Evolutionary conservation across 2,888 invertebrate species (phyloP).

Genomic region (Acanthoscelides obtectus): DNA sequence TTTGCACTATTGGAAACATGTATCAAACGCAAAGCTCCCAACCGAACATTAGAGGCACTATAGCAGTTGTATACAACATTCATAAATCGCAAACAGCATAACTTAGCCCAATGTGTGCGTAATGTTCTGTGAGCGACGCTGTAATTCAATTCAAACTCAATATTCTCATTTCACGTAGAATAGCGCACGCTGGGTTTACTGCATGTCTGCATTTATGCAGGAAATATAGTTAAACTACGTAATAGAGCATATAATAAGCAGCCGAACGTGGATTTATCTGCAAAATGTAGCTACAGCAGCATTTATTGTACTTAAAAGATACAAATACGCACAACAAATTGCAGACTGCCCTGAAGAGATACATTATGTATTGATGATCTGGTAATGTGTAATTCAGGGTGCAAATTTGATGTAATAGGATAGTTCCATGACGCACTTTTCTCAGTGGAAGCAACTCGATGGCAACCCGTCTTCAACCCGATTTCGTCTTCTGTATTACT

Average conservation of each 20-base stretch:
- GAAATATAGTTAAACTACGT: neutral
- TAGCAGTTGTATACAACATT: neutral
- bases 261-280: neutral
- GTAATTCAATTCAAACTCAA: neutral
- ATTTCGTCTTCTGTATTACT: no score
- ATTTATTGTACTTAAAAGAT: no score
- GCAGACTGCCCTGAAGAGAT: no score
- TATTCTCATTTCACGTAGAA: neutral
- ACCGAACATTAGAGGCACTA: neutral
- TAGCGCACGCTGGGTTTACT: neutral
- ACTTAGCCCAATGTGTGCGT: neutral
- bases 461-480: no score
- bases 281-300: no score
- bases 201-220: neutral
- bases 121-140: neutral
- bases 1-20: neutral
- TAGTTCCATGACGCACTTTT: no score
- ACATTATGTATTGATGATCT: no score
- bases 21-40: neutral
- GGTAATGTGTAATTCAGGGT: no score
- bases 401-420: no score
- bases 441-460: no score
- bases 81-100: neutral
- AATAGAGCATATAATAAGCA: neutral
- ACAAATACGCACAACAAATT: no score